Evolutionary conservation across 2,888 invertebrate genomes (phyloP).

Genomic region (Serrognathus titanus): DNA sequence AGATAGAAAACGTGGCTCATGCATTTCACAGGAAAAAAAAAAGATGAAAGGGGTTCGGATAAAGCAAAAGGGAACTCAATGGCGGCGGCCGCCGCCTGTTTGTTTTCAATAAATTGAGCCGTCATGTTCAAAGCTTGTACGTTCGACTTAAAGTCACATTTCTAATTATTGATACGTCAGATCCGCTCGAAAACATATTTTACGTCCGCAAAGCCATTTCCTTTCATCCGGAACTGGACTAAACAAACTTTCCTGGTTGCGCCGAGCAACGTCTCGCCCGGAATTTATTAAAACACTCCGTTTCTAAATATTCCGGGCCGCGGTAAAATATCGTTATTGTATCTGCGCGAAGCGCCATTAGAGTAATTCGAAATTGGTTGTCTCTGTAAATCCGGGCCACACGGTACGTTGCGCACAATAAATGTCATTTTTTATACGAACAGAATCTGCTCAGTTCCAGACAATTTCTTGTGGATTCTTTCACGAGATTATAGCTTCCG

Average conservation of each 20-base stretch:
- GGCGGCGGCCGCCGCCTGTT: conserved; percentile 15
- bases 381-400: conserved; percentile 13
- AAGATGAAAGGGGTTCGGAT: background rate
- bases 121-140: conserved; percentile 9
- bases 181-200: background rate
- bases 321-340: conserved; percentile 4
- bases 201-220: background rate
- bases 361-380: conserved; percentile 18
- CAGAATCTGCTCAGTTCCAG: conserved; percentile 27
- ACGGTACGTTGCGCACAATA: conserved; percentile 24
- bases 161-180: conserved; percentile 2
- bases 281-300: background rate
- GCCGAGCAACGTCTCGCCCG: background rate
- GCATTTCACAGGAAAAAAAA: too few relatives aligned
- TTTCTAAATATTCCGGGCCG: conserved; percentile 3
- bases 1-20: too few relatives aligned
- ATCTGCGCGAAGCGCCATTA: conserved; percentile 10
- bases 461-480: conserved; percentile 27
- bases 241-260: background rate
- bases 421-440: conserved; percentile 24
- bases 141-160: background rate
- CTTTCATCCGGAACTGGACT: background rate
- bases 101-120: conserved; percentile 23
- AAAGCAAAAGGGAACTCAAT: conserved; percentile 16
- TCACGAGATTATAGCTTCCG: conserved; percentile 18